These are phyloP conservation scores for Ooceraea biroi DNA, from an alignment of 1,140 invertebrate species.

Conservation along the genomic window DNA sequence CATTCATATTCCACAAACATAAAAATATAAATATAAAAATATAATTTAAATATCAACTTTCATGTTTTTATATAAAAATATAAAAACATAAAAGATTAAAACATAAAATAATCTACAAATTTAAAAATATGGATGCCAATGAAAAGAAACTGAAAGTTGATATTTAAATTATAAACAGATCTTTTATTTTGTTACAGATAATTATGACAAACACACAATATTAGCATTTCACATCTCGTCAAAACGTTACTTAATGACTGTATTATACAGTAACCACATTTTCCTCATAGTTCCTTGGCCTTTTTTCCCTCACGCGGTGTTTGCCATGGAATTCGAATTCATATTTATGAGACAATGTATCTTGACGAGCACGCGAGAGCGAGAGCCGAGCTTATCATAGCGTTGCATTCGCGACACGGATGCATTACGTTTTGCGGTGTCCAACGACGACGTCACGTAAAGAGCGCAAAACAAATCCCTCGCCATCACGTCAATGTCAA, in stretches of 20 bases:
- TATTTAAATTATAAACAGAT: background rate
- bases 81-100: too few species aligned
- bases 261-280: conserved; percentile 14
- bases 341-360: conserved; percentile 60
- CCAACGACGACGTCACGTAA: conserved; percentile 34
- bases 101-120: too few species aligned
- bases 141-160: too few species aligned
- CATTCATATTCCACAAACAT: background rate
- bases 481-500: conserved; percentile 75
- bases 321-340: conserved; percentile 55
- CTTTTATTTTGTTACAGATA: background rate
- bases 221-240: background rate
- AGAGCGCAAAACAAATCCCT: conserved; percentile 74
- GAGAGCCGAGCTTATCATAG: conserved; percentile 52
- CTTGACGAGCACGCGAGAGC: conserved; percentile 41
- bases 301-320: background rate
- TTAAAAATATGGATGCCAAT: too few species aligned
- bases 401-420: conserved; percentile 50
- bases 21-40: background rate
- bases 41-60: too few species aligned
- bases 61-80: too few species aligned
- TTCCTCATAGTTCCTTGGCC: conserved; percentile 39
- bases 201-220: background rate
- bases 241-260: background rate
- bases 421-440: conserved; percentile 42